Conservation (phyloP, 2,113 vertebrate genomes). For the Redunca redunca region DNA sequence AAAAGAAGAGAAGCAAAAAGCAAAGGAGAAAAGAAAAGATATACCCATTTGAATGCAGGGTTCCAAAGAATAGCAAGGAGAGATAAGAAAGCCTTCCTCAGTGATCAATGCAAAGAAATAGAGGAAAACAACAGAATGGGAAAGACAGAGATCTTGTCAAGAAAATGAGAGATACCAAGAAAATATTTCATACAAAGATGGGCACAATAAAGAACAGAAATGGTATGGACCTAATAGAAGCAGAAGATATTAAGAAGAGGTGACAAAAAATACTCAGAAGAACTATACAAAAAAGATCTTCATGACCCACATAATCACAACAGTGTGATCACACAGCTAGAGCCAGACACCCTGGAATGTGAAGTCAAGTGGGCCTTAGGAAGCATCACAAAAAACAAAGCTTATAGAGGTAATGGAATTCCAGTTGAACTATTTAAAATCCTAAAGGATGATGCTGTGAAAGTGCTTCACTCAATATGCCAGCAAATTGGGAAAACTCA, state of each 20-base stretch:
- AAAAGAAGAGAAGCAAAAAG: neutral
- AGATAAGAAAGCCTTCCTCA: neutral
- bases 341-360: neutral
- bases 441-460: neutral
- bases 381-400: neutral
- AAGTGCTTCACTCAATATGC: neutral
- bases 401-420: neutral
- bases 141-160: neutral
- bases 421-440: neutral
- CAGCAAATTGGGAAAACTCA: neutral
- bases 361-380: neutral
- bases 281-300: neutral
- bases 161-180: neutral
- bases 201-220: neutral
- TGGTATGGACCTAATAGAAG: neutral
- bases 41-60: neutral
- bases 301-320: neutral
- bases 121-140: neutral
- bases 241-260: neutral
- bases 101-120: neutral
- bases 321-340: neutral
- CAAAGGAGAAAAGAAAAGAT: neutral
- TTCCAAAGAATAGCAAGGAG: neutral
- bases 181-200: neutral
- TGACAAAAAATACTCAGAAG: neutral